These are phyloP conservation scores for Sebastes cheni DNA, from an alignment of 2,797 vertebrate species.

Conservation along the genomic window DNA sequence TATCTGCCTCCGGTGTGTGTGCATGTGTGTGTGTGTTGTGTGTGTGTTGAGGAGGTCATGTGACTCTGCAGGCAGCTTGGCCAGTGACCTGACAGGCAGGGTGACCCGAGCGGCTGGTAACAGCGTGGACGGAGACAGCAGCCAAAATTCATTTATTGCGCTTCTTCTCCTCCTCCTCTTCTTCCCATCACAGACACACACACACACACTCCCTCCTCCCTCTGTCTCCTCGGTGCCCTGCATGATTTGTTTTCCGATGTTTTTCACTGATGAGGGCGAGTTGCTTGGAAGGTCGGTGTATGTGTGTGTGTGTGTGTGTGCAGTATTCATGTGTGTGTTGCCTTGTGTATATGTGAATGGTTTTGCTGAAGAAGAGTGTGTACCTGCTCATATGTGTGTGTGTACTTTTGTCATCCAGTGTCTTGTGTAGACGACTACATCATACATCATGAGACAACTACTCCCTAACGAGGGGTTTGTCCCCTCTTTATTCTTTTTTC, in stretches of 20 bases:
- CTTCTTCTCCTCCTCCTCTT: neutral
- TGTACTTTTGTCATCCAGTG: neutral
- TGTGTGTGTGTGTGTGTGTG: neutral
- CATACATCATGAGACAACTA: neutral
- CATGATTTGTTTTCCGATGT: constrained; percentile 37
- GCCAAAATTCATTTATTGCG: constrained; percentile 24
- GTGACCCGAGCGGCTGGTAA: constrained; percentile 37
- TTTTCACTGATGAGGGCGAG: constrained; percentile 37
- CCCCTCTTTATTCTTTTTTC: constrained; percentile 18
- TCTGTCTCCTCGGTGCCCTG: neutral
- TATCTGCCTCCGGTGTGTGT: neutral
- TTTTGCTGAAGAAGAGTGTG: neutral
- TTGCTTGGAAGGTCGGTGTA: constrained; percentile 2
- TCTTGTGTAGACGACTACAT: neutral
- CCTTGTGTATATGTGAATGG: neutral
- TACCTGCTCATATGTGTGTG: neutral
- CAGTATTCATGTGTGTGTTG: neutral
- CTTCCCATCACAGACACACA: neutral
- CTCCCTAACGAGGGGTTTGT: constrained; percentile 2
- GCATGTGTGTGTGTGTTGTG: neutral
- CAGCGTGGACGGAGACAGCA: constrained; percentile 23
- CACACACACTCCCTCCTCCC: neutral
- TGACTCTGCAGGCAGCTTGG: constrained; percentile 40
- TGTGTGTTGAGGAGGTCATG: constrained; percentile 26
- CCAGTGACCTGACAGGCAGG: constrained; percentile 44